Percentiles rank a stretch among this genome's conserved stretches.
Evolutionary conservation across 2,888 invertebrate genomes (phyloP).

Genomic region (Blastobasis adustella): DNA sequence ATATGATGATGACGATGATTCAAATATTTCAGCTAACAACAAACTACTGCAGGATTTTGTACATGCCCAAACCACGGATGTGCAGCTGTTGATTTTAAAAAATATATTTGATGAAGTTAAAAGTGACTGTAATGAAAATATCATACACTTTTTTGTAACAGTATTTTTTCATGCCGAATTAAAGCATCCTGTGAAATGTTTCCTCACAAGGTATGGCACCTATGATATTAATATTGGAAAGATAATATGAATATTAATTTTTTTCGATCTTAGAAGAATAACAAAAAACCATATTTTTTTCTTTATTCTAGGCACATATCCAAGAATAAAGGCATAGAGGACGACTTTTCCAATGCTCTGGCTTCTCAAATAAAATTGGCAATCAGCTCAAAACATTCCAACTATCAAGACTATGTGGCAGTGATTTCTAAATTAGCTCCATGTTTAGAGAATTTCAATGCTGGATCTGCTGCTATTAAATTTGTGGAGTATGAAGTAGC

Average conservation of each 20-base stretch:
- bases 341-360: constrained; percentile 32
- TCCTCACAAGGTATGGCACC: constrained; percentile 40
- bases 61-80: constrained; percentile 32
- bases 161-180: constrained; percentile 44
- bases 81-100: constrained; percentile 41
- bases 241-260: too few relatives aligned
- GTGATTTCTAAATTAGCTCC: constrained; percentile 34
- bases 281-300: neutral
- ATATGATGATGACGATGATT: too few relatives aligned
- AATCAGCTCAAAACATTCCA: constrained; percentile 6
- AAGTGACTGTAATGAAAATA: constrained; percentile 12
- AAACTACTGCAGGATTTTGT: constrained; percentile 25
- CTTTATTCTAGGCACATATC: constrained; percentile 39
- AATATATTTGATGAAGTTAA: constrained; percentile 22
- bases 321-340: constrained; percentile 32
- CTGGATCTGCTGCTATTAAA: constrained; percentile 37
- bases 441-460: constrained; percentile 52
- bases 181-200: constrained; percentile 60
- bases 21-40: constrained; percentile 7
- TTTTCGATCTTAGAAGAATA: too few relatives aligned
- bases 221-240: neutral
- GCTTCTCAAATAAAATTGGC: constrained; percentile 24
- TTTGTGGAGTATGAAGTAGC: constrained; percentile 26
- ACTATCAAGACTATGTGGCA: constrained; percentile 24
- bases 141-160: constrained; percentile 35